Conservation (phyloP, 1,140 invertebrate genomes). For the Myzus persicae region DNA sequence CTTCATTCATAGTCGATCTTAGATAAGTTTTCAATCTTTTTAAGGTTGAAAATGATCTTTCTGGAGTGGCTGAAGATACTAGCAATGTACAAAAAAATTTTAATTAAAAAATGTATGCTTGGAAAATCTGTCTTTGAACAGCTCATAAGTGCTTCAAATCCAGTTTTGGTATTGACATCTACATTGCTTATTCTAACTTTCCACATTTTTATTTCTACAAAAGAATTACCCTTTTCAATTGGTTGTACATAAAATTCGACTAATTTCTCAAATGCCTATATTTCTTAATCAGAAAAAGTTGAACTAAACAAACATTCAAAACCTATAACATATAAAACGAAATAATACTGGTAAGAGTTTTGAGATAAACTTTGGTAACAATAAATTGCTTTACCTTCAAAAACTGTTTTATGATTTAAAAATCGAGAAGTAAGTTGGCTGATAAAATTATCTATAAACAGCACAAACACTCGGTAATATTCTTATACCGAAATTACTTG, state of each 20-base stretch:
- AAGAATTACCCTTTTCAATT: not conserved
- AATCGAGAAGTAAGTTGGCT: not conserved
- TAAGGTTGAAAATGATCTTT: no score
- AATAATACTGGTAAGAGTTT: not conserved
- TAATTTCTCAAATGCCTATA: not conserved
- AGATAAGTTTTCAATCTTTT: no score
- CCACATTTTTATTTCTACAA: not conserved
- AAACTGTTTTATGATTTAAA: not conserved
- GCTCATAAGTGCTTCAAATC: no score
- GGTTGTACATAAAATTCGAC: not conserved
- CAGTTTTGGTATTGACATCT: no score
- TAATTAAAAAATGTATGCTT: not conserved
- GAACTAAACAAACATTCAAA: no score
- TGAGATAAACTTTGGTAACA: not conserved
- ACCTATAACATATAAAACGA: not conserved
- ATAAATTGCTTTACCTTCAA: slow-evolving; percentile 2
- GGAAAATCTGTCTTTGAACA: no score
- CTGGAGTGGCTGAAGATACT: no score
- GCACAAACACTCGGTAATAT: slow-evolving; percentile 18
- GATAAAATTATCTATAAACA: slow-evolving; percentile 22
- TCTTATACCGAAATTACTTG: slow-evolving; percentile 9
- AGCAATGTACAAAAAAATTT: no score
- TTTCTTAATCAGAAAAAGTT: not conserved
- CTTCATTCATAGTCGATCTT: no score
- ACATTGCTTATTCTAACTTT: no score